phyloP scores from a whole-genome alignment of 2,797 vertebrate species.

The Eleutherodactylus coqui region DNA sequence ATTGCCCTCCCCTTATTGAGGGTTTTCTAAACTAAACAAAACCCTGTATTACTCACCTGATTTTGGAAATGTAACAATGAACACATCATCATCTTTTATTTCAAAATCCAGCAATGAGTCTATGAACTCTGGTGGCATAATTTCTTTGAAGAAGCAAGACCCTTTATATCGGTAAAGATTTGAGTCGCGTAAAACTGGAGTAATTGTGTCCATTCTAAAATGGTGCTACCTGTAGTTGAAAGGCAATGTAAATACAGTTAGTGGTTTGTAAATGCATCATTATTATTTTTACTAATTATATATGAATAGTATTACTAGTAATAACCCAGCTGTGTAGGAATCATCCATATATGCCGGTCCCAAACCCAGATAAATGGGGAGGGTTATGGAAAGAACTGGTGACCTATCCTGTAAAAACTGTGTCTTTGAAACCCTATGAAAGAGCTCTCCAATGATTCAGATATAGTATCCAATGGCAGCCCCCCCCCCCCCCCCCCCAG shows the following conservation, averaged over 20 bases:
- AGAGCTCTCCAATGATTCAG: too few relatives aligned
- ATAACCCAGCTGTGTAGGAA: too few relatives aligned
- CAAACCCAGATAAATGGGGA: too few relatives aligned
- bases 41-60: constrained; percentile 60
- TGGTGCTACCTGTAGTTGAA: constrained; percentile 2
- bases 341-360: too few relatives aligned
- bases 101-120: constrained; percentile 44
- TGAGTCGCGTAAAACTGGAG: constrained; percentile 13
- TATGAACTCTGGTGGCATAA: constrained; percentile 17
- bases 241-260: background rate
- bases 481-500: too few relatives aligned
- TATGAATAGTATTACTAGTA: too few relatives aligned
- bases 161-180: constrained; percentile 44
- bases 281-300: background rate
- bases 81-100: constrained; percentile 61
- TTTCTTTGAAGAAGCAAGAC: constrained; percentile 18
- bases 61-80: constrained; percentile 63
- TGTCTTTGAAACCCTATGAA: too few relatives aligned
- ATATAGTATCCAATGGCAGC: too few relatives aligned
- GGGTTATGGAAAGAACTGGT: too few relatives aligned
- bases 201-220: constrained; percentile 23
- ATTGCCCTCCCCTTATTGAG: too few relatives aligned
- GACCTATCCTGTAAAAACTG: too few relatives aligned
- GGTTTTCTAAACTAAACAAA: too few relatives aligned
- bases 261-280: background rate